Evolutionary conservation across 2,888 invertebrate species (phyloP).

Genomic region (Caenorhabditis sp.): DNA sequence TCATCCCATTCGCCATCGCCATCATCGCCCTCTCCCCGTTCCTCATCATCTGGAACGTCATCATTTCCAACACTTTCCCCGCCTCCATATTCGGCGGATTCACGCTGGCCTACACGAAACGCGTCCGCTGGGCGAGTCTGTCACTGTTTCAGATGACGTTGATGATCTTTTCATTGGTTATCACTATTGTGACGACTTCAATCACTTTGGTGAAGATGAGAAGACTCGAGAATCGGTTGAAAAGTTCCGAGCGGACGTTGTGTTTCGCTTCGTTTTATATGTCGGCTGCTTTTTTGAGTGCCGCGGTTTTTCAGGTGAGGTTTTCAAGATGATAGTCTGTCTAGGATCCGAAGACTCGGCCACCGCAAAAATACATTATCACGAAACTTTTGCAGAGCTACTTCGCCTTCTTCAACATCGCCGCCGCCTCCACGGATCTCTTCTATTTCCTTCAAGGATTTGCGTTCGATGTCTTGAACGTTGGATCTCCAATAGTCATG

Average conservation of each 20-base stretch:
- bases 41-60: slow-evolving; percentile 50
- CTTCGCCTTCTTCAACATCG: slow-evolving; percentile 41
- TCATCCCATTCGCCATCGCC: slow-evolving; percentile 25
- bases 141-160: slow-evolving; percentile 53
- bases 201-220: slow-evolving; percentile 52
- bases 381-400: no score
- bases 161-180: slow-evolving; percentile 30
- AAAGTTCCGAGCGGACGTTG: slow-evolving; percentile 41
- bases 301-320: slow-evolving; percentile 49
- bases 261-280: slow-evolving; percentile 56
- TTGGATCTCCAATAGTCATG: slow-evolving; percentile 56
- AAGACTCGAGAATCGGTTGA: slow-evolving; percentile 54
- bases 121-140: slow-evolving; percentile 51
- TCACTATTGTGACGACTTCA: slow-evolving; percentile 40
- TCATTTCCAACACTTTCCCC: slow-evolving; percentile 39
- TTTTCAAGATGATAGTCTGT: background rate
- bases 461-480: slow-evolving; percentile 48
- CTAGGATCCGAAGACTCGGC: no score
- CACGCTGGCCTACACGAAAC: slow-evolving; percentile 35
- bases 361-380: no score
- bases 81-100: slow-evolving; percentile 50
- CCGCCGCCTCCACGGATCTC: background rate
- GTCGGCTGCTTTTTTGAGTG: slow-evolving; percentile 37
- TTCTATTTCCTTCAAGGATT: slow-evolving; percentile 41
- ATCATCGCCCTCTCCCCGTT: slow-evolving; percentile 31